These are phyloP conservation scores for Phyllopteryx taeniolatus DNA, from an alignment of 2,113 vertebrate genomes.

Conservation along the genomic window DNA sequence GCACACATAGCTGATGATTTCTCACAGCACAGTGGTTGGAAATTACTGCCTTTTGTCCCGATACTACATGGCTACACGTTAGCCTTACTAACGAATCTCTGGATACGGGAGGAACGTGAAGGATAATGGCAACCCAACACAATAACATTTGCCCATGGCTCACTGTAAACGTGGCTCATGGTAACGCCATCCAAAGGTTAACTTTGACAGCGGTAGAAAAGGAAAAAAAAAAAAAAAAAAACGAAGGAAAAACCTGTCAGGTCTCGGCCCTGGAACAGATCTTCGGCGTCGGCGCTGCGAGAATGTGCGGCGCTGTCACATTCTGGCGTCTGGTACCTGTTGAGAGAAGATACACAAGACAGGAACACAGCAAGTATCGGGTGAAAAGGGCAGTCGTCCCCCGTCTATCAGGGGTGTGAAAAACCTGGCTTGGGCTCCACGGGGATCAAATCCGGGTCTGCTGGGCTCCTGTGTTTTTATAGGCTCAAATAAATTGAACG, in stretches of 20 bases:
- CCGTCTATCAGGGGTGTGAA: not conserved
- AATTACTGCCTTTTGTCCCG: too few species aligned
- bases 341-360: slow-evolving; percentile 24
- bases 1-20: too few species aligned
- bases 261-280: slow-evolving; percentile 90
- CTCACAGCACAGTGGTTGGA: too few species aligned
- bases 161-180: not conserved
- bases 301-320: slow-evolving; percentile 87
- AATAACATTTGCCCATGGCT: too few species aligned
- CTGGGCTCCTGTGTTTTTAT: slow-evolving; percentile 3
- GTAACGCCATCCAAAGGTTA: not conserved
- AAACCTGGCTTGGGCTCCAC: not conserved
- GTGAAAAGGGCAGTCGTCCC: not conserved
- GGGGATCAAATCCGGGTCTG: not conserved
- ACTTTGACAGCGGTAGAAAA: not conserved
- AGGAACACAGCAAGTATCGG: not conserved
- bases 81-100: not conserved
- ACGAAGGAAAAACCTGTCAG: slow-evolving; percentile 81
- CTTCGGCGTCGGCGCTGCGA: slow-evolving; percentile 78
- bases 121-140: too few species aligned
- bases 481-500: slow-evolving; percentile 9
- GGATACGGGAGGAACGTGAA: too few species aligned
- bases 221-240: not conserved
- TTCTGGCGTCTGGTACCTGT: slow-evolving; percentile 90
- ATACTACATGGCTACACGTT: not conserved